Percentiles rank a stretch among this genome's conserved stretches.
phyloP scores from a whole-genome alignment of 2,888 invertebrate genomes.

The Archips crataeganus region DNA sequence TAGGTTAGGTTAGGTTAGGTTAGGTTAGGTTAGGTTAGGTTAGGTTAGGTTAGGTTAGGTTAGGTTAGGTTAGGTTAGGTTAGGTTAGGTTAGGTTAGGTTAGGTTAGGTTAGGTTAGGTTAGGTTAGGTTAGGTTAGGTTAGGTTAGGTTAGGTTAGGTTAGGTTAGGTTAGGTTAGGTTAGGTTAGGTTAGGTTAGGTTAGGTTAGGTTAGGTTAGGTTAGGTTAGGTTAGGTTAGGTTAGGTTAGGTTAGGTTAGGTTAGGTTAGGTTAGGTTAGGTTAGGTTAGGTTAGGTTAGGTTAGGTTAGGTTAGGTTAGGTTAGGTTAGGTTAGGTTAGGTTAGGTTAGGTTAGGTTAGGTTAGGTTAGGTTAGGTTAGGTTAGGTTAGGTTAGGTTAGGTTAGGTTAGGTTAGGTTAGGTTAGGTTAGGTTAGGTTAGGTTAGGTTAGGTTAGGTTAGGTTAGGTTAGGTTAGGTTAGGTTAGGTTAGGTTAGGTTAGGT shows the following conservation, averaged over 20 bases:
- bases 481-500: slow-evolving; percentile 17
- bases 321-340: slow-evolving; percentile 1
- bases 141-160: background rate
- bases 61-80: slow-evolving; percentile 5
- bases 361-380: slow-evolving; percentile 4
- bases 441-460: slow-evolving; percentile 28
- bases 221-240: slow-evolving; percentile 4
- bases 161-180: background rate
- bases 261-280: slow-evolving; percentile 4
- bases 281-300: slow-evolving; percentile 4
- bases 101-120: slow-evolving; percentile 4
- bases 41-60: no score
- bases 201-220: background rate
- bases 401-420: slow-evolving; percentile 27
- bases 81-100: slow-evolving; percentile 7
- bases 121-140: slow-evolving; percentile 7
- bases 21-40: no score
- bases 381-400: slow-evolving; percentile 2
- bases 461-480: slow-evolving; percentile 17
- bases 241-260: slow-evolving; percentile 4
- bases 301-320: slow-evolving; percentile 4
- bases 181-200: background rate
- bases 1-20: no score
- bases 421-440: slow-evolving; percentile 34
- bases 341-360: background rate